phyloP scores from a whole-genome alignment of 2,113 vertebrate genomes.

The Oenanthe oenanthe region DNA sequence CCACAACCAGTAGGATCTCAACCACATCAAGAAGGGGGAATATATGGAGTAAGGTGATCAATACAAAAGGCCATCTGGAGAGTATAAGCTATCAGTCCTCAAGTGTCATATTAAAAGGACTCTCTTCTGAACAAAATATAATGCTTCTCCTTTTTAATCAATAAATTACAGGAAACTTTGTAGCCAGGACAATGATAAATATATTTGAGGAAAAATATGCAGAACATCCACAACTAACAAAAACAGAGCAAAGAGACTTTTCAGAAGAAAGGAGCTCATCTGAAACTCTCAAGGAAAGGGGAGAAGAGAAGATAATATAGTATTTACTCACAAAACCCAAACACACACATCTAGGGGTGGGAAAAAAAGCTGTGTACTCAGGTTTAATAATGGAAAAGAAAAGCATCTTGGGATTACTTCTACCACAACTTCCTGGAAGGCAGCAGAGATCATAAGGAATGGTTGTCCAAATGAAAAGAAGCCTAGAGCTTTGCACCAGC shows the following conservation, averaged over 20 bases:
- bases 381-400: background rate
- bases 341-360: rapidly evolving
- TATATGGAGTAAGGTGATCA: rapidly evolving
- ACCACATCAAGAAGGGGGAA: background rate
- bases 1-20: background rate
- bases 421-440: background rate
- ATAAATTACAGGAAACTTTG: background rate
- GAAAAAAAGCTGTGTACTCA: background rate
- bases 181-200: background rate
- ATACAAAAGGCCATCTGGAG: background rate
- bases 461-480: background rate
- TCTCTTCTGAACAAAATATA: background rate
- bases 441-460: background rate
- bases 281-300: background rate
- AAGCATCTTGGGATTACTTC: background rate
- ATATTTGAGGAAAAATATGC: background rate
- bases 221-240: background rate
- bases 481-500: background rate
- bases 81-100: background rate
- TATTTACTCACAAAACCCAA: background rate
- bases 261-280: background rate
- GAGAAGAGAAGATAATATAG: background rate
- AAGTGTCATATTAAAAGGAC: background rate
- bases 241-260: background rate
- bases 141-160: background rate